Percentiles rank a stretch among this genome's conserved stretches.
These are phyloP conservation scores for Scaptomyza parva DNA, from an alignment of 2,888 invertebrate species.

Conservation along the genomic window DNA sequence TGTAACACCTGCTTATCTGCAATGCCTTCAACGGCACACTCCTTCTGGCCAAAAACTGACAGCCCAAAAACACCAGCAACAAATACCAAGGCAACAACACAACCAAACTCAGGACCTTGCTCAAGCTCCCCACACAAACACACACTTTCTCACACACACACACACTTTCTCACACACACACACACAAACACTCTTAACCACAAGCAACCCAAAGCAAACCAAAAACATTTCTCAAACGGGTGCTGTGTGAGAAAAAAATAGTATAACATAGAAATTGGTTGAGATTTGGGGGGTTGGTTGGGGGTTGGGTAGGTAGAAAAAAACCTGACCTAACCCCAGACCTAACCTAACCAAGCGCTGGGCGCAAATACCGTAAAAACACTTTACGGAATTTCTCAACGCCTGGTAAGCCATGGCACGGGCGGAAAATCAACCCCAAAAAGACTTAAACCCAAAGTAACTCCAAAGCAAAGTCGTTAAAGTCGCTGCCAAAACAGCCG, in stretches of 20 bases:
- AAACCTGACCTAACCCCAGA: conserved; percentile 74
- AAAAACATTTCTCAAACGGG: conserved; percentile 73
- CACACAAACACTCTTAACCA: conserved; percentile 40
- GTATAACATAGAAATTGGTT: background rate
- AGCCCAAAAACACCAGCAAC: conserved; percentile 31
- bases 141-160: background rate
- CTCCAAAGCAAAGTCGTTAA: conserved; percentile 63
- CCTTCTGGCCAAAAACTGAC: conserved; percentile 8
- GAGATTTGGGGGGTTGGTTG: background rate
- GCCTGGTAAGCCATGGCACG: conserved; percentile 74
- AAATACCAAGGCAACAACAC: conserved; percentile 30
- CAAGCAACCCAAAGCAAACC: conserved; percentile 73
- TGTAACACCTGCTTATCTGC: conserved; percentile 78
- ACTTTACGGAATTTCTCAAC: conserved; percentile 81
- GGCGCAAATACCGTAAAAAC: conserved; percentile 78
- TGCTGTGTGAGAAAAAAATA: conserved; percentile 10
- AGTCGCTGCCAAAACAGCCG: conserved; percentile 60
- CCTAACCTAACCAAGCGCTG: conserved; percentile 29
- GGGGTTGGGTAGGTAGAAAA: conserved; percentile 3
- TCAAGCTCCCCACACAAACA: background rate
- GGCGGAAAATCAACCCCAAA: conserved; percentile 78
- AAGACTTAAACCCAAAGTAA: conserved; percentile 47
- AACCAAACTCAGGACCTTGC: conserved; percentile 5
- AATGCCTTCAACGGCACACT: conserved; percentile 16
- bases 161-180: background rate